These are phyloP conservation scores for Choloepus didactylus DNA, from an alignment of 2,797 vertebrate species.

Conservation along the genomic window DNA sequence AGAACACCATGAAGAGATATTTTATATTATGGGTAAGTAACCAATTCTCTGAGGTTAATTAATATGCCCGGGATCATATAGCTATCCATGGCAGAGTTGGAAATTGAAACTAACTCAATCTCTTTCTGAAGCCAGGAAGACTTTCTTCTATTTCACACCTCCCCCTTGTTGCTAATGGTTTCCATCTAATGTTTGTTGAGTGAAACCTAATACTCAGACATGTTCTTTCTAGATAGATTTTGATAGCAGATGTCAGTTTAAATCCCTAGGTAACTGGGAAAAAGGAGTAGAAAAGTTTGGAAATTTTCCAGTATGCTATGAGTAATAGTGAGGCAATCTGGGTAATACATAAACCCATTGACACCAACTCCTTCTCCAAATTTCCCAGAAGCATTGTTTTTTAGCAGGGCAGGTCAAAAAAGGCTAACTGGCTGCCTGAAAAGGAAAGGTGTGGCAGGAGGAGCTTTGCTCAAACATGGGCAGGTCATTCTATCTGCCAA, in stretches of 20 bases:
- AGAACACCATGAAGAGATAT: background rate
- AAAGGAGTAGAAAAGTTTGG: conserved; percentile 63
- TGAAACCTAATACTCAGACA: conserved; percentile 47
- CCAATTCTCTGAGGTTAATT: background rate
- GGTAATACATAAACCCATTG: conserved; percentile 77
- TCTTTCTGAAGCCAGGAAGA: conserved; percentile 27
- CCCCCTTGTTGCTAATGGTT: conserved; percentile 23
- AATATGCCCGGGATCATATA: background rate
- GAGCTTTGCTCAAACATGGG: background rate
- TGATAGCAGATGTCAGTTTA: conserved; percentile 65
- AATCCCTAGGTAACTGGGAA: conserved; percentile 66
- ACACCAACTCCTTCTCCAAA: conserved; percentile 72
- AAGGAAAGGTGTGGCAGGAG: conserved; percentile 19
- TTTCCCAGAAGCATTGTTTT: conserved; percentile 63
- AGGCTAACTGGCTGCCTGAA: background rate
- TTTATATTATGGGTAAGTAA: conserved; percentile 26
- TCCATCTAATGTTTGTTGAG: conserved; percentile 33
- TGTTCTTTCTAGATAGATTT: conserved; percentile 55
- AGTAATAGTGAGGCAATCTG: conserved; percentile 75
- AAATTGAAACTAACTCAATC: conserved; percentile 4
- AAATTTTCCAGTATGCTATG: conserved; percentile 66
- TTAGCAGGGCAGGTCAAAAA: conserved; percentile 5
- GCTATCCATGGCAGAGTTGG: background rate
- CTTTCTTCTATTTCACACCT: conserved; percentile 37
- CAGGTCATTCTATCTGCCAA: background rate